Evolutionary conservation across 2,113 vertebrate species (phyloP), one percentile per base, ranked within the genome.

Genomic region (Tinamus guttatus): DNA sequence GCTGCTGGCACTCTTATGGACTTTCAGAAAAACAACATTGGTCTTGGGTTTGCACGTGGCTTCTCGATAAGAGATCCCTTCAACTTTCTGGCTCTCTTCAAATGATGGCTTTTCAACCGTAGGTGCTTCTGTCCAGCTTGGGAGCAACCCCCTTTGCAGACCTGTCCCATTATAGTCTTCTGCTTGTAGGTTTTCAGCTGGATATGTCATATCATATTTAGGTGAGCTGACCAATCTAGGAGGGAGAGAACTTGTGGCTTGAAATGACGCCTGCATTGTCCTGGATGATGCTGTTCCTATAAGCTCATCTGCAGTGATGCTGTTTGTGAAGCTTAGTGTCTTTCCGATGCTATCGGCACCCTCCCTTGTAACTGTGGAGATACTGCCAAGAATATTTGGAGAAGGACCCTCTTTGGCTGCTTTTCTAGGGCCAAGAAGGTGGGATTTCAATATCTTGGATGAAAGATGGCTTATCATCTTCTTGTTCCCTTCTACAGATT

Each of bases 1-100:
- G 97, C 98, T 99, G 97, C 98, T 99, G 75, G 98, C 98, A 0
- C 98, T 98, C 93, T 99, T 99, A 96, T 99, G 99, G 5, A 98
- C 98, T 88, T 99, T 99, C 11, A 99, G 98, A 92, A 99, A 99
- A 75, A 98, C 97, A 1, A 99, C 81, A 83, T 98, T 97, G 17
- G 96, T 98, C 90, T 97, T 97, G 47, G 98, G 98, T n/a, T 91
- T 45, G 40, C 99, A 99, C 0, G 0, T 30, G 36, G 79, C 16
- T 7, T 45, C 60, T 11, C 6, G 49, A 40, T 89, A 49, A 51
- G 54, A 40, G 60, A 4, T 15, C 17, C 14, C 11, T 40, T 22
- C 11, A 25, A 12, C 36, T 28, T 76, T 63, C 15, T 41, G 59
- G 13, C 3, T 18, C 6, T 36, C 74, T 34, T 47, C 28, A 34